These are phyloP conservation scores for Catotricha subobsoleta DNA, from an alignment of 2,888 invertebrate species.

Conservation along the genomic window DNA sequence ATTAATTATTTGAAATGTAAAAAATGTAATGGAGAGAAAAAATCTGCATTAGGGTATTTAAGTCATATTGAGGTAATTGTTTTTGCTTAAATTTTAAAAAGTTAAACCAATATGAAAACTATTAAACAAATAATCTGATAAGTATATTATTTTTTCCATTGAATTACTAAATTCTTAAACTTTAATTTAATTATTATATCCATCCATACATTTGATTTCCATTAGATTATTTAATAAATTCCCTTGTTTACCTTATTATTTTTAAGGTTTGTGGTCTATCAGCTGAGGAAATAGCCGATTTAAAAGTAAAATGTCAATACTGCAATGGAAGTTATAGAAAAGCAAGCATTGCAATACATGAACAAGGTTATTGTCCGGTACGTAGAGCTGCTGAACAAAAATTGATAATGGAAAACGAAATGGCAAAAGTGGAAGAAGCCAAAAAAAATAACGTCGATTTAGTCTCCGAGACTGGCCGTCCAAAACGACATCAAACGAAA, in stretches of 20 bases:
- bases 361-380: constrained; percentile 2
- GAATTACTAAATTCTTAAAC: no score
- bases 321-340: neutral
- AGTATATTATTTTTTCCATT: no score
- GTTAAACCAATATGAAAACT: no score
- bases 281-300: neutral
- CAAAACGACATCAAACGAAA: no score
- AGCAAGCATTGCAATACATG: neutral
- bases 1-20: constrained; percentile 1
- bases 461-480: constrained; percentile 2
- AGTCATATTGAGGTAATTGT: constrained; percentile 2
- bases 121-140: no score
- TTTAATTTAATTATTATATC: no score
- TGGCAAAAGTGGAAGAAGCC: neutral
- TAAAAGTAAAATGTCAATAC: constrained; percentile 3
- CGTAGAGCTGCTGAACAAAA: neutral
- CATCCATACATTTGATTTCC: no score
- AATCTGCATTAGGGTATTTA: constrained; percentile 8
- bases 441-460: neutral
- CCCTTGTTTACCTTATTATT: neutral
- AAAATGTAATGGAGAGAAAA: constrained; percentile 6
- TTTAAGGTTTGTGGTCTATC: constrained; percentile 6
- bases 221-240: neutral
- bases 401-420: neutral
- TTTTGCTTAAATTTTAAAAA: no score